Evolutionary conservation across 2,797 vertebrate genomes (phyloP).

Genomic region (Argyrosomus regius): DNA sequence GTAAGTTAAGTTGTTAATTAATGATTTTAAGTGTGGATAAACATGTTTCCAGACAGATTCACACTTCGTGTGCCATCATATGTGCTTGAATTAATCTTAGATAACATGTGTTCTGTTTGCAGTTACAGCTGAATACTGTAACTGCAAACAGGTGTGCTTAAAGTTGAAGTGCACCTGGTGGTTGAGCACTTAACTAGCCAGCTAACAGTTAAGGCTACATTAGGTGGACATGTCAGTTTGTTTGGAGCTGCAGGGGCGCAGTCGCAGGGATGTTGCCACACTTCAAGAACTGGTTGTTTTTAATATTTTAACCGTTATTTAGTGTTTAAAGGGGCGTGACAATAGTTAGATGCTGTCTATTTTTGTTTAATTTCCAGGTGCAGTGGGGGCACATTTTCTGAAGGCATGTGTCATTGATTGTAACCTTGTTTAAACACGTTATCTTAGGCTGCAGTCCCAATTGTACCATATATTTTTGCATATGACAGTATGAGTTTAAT

Average conservation of each 20-base stretch:
- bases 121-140: background rate
- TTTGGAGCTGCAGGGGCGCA: background rate
- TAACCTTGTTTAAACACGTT: background rate
- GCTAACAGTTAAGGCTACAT: background rate
- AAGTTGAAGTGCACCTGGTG: slow-evolving; percentile 30
- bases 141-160: slow-evolving; percentile 22
- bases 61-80: rapidly evolving
- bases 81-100: background rate
- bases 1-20: slow-evolving; percentile 28
- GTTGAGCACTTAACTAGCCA: background rate
- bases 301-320: background rate
- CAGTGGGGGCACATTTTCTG: background rate
- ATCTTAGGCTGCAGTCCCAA: no score
- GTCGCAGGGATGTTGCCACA: background rate
- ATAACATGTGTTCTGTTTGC: background rate
- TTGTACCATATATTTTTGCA: no score
- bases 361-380: background rate
- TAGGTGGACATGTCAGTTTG: background rate
- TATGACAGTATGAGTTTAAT: no score
- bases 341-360: background rate
- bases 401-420: background rate
- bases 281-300: background rate
- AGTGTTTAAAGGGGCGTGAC: background rate
- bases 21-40: background rate
- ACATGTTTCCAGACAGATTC: background rate